These are phyloP conservation scores for Holothuria leucospilota DNA, from an alignment of 53 echinoderm and acorn worm species.

Conservation along the genomic window DNA sequence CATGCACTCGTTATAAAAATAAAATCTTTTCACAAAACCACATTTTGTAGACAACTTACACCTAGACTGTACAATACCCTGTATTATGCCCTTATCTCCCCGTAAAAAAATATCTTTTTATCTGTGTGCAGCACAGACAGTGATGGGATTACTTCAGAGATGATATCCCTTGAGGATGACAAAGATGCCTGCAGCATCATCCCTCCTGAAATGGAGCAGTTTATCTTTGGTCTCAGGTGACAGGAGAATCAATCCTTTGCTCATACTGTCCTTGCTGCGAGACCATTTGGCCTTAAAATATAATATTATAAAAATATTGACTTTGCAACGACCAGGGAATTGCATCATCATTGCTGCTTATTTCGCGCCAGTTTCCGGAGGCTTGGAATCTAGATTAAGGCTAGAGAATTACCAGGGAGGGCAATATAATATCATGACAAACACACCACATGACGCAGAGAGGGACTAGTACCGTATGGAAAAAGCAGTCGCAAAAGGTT, in stretches of 20 bases:
- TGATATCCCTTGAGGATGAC: slow-evolving; percentile 18
- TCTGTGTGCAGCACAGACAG: slow-evolving; percentile 13
- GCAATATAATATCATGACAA: no score
- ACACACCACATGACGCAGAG: no score
- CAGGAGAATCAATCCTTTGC: slow-evolving; percentile 31
- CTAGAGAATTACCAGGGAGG: not conserved
- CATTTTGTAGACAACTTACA: no score
- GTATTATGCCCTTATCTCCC: not conserved
- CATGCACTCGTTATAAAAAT: no score
- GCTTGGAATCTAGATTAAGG: slow-evolving; percentile 30
- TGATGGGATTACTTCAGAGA: slow-evolving; percentile 37
- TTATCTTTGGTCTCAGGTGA: slow-evolving; percentile 45
- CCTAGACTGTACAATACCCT: no score
- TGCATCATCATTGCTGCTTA: not conserved
- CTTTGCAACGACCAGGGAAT: slow-evolving; percentile 26
- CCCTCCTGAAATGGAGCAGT: slow-evolving; percentile 39
- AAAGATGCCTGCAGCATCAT: slow-evolving; percentile 46
- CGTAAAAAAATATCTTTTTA: slow-evolving; percentile 26
- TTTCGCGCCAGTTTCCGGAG: not conserved
- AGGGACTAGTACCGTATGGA: no score
- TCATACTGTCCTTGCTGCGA: slow-evolving; percentile 31
- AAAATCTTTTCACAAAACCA: no score
- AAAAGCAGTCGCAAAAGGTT: no score
- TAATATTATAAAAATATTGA: slow-evolving; percentile 43
- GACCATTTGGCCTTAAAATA: slow-evolving; percentile 43